Base-by-base conservation (phyloP, 2,113 vertebrate genomes). In the Microtus ochrogaster region DNA sequence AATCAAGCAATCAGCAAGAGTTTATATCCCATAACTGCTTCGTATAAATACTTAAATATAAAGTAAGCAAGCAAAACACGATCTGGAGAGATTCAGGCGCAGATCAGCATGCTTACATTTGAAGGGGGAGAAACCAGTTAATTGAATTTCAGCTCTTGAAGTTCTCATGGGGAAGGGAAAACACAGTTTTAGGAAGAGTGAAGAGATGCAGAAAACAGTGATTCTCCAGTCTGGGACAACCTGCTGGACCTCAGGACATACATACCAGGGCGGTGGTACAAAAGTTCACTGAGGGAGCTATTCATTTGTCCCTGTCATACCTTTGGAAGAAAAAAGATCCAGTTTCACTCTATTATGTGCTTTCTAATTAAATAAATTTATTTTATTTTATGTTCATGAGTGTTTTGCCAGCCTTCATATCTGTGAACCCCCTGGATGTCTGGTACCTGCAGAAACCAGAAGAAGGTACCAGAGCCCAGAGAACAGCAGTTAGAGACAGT, bases 1-100 rank as follows among this genome's bases (percentile, higher is more conserved):
- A 96, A 95, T 94, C 97, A 97, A 96, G 93, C 76, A 96, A 97
- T 97, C 97, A 97, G 90, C 92, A 92, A 92, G 97, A 96, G 72
- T 97, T 96, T 93, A 95, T 93, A 90, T 90, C 66, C 49, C 41
- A 95, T 97, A 95, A 97, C 89, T 93, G 78, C 92, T 95, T 96
- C 94, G 78, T 95, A 95, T 92, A 92, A 92, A 94, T 95, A 94
- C 96, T 97, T 94, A 93, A 92, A 92, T 96, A 93, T 96, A 93
- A 96, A 94, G 85, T 78, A 30, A 77, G 68, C 94, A 94, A 76
- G 74, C 88, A 94, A 95, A 95, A 95, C 82, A 94, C 92, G 73
- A 85, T 91, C 92, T 91, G n/a, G 93, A 93, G 74, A 90, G 90
- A 90, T 77, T 84, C 39, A 21, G 78, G 36, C 28, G 39, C 78